Evolutionary conservation across 2,797 vertebrate genomes (phyloP).

Genomic region (Fringilla coelebs): DNA sequence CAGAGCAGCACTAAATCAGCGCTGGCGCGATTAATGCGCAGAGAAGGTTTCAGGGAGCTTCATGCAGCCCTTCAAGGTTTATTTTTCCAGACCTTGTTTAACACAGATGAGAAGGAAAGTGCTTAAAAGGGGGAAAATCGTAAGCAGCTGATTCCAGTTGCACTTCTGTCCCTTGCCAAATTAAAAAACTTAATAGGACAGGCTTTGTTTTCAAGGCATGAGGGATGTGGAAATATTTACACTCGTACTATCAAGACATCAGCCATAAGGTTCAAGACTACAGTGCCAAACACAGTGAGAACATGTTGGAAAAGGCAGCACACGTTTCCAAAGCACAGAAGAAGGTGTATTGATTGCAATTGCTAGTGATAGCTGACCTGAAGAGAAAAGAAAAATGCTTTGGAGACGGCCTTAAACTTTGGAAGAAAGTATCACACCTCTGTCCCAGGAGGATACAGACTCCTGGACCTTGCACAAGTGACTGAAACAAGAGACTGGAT

Average conservation of each 20-base stretch:
- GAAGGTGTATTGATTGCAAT: not conserved
- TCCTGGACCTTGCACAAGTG: not conserved
- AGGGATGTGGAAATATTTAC: conserved; percentile 48
- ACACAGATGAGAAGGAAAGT: conserved; percentile 23
- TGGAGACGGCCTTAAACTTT: not conserved
- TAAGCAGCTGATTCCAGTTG: conserved; percentile 8
- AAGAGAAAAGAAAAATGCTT: not conserved
- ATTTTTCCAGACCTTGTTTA: conserved; percentile 31
- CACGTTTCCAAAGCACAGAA: not conserved
- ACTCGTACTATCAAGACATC: not conserved
- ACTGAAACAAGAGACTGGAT: not conserved
- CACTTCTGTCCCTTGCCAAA: conserved; percentile 9
- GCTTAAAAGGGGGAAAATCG: conserved; percentile 11
- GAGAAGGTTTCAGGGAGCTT: conserved; percentile 7
- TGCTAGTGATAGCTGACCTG: not conserved
- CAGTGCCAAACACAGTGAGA: not conserved
- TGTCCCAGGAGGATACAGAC: not conserved
- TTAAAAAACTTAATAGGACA: not conserved
- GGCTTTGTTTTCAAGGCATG: conserved; percentile 7
- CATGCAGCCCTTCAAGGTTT: not conserved
- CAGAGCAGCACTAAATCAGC: not conserved
- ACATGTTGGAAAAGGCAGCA: not conserved
- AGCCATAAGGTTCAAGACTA: not conserved
- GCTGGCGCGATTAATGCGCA: not conserved
- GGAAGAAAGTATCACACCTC: not conserved